These are phyloP conservation scores for Sebastes taczanowskii DNA, from an alignment of 2,797 vertebrate genomes.

Conservation along the genomic window DNA sequence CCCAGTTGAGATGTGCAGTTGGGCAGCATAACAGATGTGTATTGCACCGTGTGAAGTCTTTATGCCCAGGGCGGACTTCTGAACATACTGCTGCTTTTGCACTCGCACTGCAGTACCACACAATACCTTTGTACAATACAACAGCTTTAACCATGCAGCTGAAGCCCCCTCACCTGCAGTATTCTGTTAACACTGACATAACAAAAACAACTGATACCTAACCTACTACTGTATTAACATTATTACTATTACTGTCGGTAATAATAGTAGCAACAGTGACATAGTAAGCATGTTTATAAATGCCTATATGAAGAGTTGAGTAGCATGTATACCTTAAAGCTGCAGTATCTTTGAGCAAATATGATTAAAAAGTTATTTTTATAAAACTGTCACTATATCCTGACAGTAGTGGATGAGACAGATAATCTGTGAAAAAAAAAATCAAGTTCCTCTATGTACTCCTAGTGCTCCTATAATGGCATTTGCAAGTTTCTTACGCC, in stretches of 20 bases:
- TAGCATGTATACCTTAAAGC: background rate
- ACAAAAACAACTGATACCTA: background rate
- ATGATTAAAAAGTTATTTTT: too few relatives aligned
- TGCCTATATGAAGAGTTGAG: background rate
- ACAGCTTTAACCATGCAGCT: background rate
- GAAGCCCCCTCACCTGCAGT: background rate
- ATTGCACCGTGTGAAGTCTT: background rate
- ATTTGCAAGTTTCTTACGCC: too few relatives aligned
- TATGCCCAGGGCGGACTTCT: background rate
- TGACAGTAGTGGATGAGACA: too few relatives aligned
- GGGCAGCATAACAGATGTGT: background rate
- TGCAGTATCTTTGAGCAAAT: too few relatives aligned
- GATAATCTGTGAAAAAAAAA: too few relatives aligned
- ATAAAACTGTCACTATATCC: too few relatives aligned
- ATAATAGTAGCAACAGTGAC: background rate
- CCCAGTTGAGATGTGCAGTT: background rate
- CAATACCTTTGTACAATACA: background rate
- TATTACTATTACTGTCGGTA: background rate
- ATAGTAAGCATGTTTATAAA: background rate
- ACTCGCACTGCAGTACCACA: background rate
- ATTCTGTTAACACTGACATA: background rate
- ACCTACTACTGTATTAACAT: background rate
- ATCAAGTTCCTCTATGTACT: too few relatives aligned
- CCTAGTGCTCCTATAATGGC: too few relatives aligned
- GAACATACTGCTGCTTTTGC: background rate